A percentile compares a stretch with the other conserved stretches of the same genome.
Conservation (phyloP, 1,140 invertebrate species). For the Drosophila parvula region DNA sequence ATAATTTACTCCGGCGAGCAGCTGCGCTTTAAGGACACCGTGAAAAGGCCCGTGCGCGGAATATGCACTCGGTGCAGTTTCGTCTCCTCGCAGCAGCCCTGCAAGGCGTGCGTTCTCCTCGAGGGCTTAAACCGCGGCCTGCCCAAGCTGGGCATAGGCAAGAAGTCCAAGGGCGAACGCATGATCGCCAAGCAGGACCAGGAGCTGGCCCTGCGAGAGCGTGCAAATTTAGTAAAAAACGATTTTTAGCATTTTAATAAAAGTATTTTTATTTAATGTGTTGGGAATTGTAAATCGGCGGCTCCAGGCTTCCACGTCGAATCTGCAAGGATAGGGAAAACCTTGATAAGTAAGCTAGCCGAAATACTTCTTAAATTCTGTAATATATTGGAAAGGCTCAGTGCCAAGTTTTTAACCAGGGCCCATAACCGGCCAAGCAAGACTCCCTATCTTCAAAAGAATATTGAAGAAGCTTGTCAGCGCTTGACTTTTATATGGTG, state of each 20-base stretch:
- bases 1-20: conserved; percentile 98
- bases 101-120: conserved; percentile 98
- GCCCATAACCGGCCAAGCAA: conserved; percentile 70
- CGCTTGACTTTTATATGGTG: conserved; percentile 72
- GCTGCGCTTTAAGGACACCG: conserved; percentile 91
- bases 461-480: conserved; percentile 77
- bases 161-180: conserved; percentile 91
- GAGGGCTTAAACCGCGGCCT: conserved; percentile 97
- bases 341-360: background rate
- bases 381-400: conserved; percentile 37
- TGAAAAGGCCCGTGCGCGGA: conserved; percentile 92
- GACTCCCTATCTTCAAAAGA: conserved; percentile 76
- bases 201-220: conserved; percentile 71
- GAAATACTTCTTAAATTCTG: background rate
- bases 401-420: conserved; percentile 82
- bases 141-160: conserved; percentile 93
- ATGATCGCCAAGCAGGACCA: conserved; percentile 85
- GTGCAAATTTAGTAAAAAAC: conserved; percentile 83
- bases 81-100: conserved; percentile 97
- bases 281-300: background rate
- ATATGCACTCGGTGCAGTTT: conserved; percentile 95
- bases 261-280: conserved; percentile 18
- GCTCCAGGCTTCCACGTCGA: background rate
- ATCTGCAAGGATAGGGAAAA: conserved; percentile 42
- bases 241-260: conserved; percentile 68